Evolutionary conservation across 1,140 invertebrate species (phyloP).

Genomic region (Dolichoris vasculosae): DNA sequence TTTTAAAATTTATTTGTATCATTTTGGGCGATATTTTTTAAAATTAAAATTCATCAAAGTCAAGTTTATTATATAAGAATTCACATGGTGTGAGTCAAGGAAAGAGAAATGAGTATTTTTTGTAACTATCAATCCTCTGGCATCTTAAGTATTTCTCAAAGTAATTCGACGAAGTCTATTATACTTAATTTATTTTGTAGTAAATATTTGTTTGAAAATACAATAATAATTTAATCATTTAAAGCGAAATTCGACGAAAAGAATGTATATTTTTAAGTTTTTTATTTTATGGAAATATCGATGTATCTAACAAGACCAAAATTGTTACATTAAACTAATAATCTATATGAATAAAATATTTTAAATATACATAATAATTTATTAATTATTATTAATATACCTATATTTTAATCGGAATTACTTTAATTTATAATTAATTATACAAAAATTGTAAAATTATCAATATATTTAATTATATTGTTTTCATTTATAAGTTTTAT

Average conservation of each 20-base stretch:
- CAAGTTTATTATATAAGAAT: slow-evolving; percentile 20
- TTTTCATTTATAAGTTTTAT: background rate
- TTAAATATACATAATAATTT: background rate
- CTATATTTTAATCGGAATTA: background rate
- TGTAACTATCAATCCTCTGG: slow-evolving; percentile 2
- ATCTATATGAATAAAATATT: background rate
- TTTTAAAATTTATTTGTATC: background rate
- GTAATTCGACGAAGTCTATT: background rate
- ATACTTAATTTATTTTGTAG: slow-evolving; percentile 29
- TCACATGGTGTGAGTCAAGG: background rate
- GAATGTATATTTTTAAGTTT: too few species aligned
- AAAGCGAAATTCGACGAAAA: too few species aligned
- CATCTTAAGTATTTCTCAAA: slow-evolving; percentile 14
- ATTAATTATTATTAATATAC: background rate
- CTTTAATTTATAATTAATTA: background rate
- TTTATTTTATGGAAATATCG: too few species aligned
- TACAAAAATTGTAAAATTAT: background rate
- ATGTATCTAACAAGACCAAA: too few species aligned
- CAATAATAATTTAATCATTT: too few species aligned
- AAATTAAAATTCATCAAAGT: slow-evolving; percentile 27
- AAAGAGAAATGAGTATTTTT: slow-evolving; percentile 33
- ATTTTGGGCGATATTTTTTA: slow-evolving; percentile 3
- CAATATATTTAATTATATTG: background rate
- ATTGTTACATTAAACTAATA: background rate
- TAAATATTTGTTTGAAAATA: background rate